Evolutionary conservation across 2,797 vertebrate species (phyloP).

Genomic region (Chelon auratus): DNA sequence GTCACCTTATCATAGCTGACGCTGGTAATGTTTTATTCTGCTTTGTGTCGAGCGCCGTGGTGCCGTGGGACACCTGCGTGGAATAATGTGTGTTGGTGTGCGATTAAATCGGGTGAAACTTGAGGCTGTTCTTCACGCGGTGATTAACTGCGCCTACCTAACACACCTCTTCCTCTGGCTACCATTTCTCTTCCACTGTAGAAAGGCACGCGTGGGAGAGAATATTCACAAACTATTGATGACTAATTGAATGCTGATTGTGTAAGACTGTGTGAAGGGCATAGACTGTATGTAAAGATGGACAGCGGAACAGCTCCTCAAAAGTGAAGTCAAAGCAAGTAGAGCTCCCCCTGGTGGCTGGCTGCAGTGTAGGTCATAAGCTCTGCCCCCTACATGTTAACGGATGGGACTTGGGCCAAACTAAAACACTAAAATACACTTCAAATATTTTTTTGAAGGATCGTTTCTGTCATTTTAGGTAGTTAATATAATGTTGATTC

Average conservation of each 20-base stretch:
- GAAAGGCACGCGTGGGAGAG: constrained; percentile 17
- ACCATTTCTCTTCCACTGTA: neutral
- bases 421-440: too few relatives aligned
- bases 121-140: constrained; percentile 57
- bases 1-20: constrained; percentile 67
- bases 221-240: constrained; percentile 36
- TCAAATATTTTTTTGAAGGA: too few relatives aligned
- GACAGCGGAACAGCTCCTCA: too few relatives aligned
- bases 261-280: neutral
- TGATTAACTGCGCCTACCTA: constrained; percentile 20
- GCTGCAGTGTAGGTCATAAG: too few relatives aligned
- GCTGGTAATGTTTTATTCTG: constrained; percentile 76
- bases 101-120: constrained; percentile 57
- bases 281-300: constrained; percentile 3
- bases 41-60: constrained; percentile 41
- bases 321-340: too few relatives aligned
- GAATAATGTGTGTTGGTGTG: constrained; percentile 38
- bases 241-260: constrained; percentile 44
- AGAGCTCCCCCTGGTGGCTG: too few relatives aligned
- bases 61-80: constrained; percentile 46
- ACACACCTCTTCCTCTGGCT: constrained; percentile 56
- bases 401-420: too few relatives aligned
- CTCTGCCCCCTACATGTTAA: too few relatives aligned
- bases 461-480: too few relatives aligned
- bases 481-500: too few relatives aligned